A percentile compares a stretch with the other conserved stretches of the same genome.
Evolutionary conservation across 2,888 invertebrate genomes (phyloP).

Genomic region (Agrenia bidenticulata): DNA sequence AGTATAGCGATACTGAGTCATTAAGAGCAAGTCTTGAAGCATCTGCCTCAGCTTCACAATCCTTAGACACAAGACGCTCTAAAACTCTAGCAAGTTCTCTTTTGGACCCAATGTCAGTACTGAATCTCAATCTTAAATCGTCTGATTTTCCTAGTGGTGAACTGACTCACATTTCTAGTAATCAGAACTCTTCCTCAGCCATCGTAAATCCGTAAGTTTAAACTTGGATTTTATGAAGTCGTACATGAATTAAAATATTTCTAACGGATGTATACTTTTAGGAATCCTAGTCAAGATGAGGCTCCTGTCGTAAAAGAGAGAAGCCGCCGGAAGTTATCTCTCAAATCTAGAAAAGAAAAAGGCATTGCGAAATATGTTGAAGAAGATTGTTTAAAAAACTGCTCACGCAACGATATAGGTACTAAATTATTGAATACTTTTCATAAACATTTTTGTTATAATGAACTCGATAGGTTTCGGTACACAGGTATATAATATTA

Average conservation of each 20-base stretch:
- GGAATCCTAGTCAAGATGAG: constrained; percentile 40
- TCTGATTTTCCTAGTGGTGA: no score
- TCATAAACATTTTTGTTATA: no score
- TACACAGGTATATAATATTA: no score
- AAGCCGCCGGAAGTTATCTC: constrained; percentile 43
- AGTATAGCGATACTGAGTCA: constrained; percentile 61
- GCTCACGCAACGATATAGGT: background rate
- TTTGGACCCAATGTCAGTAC: no score
- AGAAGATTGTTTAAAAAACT: constrained; percentile 17
- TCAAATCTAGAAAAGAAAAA: constrained; percentile 43
- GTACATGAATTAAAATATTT: background rate
- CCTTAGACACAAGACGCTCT: no score
- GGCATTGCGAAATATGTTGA: constrained; percentile 41
- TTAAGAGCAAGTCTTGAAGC: background rate
- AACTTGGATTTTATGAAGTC: background rate
- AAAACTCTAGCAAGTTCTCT: background rate
- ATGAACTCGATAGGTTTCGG: no score
- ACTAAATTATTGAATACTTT: background rate
- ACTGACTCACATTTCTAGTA: no score
- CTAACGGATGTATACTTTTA: background rate
- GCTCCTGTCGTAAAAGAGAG: constrained; percentile 41
- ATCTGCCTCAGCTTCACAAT: constrained; percentile 9
- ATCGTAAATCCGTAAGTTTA: background rate
- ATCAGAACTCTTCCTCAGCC: no score
- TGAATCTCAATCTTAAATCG: no score